phyloP scores from a whole-genome alignment of 2,113 vertebrate genomes.

The Gallinago paraguaiae region DNA sequence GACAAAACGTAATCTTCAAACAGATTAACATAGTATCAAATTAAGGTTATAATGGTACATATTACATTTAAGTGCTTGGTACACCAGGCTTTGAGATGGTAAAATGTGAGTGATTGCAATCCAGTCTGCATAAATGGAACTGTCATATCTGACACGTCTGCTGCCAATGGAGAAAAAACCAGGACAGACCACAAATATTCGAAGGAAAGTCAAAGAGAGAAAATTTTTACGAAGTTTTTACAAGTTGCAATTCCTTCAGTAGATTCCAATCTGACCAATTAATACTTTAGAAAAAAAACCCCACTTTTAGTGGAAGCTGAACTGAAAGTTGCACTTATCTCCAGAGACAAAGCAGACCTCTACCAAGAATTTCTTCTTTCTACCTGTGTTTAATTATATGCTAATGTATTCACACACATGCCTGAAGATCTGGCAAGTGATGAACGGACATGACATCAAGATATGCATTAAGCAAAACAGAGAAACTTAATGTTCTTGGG shows the following conservation, averaged over 20 bases:
- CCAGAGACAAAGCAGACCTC: neutral
- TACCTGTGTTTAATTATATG: neutral
- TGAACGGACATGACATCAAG: neutral
- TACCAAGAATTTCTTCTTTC: neutral
- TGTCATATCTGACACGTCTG: neutral
- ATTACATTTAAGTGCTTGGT: neutral
- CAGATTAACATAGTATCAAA: neutral
- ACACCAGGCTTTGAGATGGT: neutral
- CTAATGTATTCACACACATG: neutral
- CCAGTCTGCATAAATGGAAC: accelerated
- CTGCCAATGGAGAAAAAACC: neutral
- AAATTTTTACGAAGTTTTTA: neutral
- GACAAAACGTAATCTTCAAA: neutral
- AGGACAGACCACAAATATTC: neutral
- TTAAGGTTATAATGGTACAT: neutral
- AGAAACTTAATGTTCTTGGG: neutral
- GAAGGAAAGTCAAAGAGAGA: neutral
- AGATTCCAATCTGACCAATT: neutral
- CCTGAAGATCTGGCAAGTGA: neutral
- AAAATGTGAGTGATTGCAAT: neutral
- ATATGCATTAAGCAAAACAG: neutral
- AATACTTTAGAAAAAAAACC: neutral
- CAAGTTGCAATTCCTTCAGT: neutral
- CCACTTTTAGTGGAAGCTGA: neutral
- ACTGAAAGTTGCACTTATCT: neutral